Percentiles rank a stretch among this genome's conserved stretches.
Conservation (phyloP, 1,140 invertebrate species). For the Chymomyza costata region DNA sequence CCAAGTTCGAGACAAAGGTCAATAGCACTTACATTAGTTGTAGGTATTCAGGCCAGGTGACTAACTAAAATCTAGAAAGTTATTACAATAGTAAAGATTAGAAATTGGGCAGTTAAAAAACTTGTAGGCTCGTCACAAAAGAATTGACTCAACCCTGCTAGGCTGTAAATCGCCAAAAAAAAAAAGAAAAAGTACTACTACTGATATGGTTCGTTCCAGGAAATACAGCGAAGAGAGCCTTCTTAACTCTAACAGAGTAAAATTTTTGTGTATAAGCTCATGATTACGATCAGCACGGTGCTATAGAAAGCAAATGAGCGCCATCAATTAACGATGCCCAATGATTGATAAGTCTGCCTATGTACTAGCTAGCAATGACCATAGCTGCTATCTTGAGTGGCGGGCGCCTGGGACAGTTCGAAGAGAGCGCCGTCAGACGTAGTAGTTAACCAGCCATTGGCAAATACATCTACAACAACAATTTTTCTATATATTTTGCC, state of each 20-base stretch:
- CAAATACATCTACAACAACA: conserved; percentile 12
- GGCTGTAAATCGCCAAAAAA: conserved; percentile 27
- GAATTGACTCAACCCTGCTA: conserved; percentile 14
- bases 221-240: not conserved
- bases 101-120: too few species aligned
- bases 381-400: conserved; percentile 30
- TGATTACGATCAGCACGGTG: not conserved
- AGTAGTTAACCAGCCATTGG: conserved; percentile 3
- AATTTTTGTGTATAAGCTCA: too few species aligned
- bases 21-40: too few species aligned
- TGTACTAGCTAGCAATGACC: too few species aligned
- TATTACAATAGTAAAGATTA: too few species aligned
- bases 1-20: too few species aligned
- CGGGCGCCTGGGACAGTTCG: conserved; percentile 20
- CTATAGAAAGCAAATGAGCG: conserved; percentile 4
- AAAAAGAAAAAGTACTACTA: not conserved
- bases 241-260: too few species aligned
- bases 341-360: conserved; percentile 27
- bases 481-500: conserved; percentile 1
- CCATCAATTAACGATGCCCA: conserved; percentile 20
- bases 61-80: too few species aligned
- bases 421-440: conserved; percentile 8
- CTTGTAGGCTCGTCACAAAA: too few species aligned
- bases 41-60: too few species aligned
- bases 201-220: not conserved